phyloP scores from a whole-genome alignment of 2,113 vertebrate genomes.

The Daboia siamensis region DNA sequence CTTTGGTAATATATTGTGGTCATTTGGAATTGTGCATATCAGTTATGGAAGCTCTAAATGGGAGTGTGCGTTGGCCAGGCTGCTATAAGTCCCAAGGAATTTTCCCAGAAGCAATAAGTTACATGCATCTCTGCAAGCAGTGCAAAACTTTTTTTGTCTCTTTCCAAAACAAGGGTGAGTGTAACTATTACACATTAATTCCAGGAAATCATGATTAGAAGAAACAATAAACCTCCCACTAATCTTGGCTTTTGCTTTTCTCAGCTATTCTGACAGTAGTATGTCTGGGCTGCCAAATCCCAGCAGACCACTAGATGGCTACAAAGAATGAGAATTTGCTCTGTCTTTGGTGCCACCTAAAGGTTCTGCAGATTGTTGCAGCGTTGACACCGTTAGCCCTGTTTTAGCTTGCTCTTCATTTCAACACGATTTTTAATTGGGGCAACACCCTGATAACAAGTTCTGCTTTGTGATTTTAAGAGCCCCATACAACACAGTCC shows the following conservation, averaged over 20 bases:
- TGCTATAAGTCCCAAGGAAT: neutral
- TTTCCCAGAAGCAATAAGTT: neutral
- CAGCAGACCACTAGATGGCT: neutral
- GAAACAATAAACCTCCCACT: neutral
- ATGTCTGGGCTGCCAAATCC: neutral
- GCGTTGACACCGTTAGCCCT: neutral
- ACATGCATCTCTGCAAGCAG: neutral
- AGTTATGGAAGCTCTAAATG: neutral
- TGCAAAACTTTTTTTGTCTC: neutral
- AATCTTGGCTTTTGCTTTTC: neutral
- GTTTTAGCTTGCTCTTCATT: rapidly evolving
- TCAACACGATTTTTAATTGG: neutral
- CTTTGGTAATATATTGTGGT: neutral
- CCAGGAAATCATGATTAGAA: neutral
- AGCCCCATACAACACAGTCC: conserved; percentile 24
- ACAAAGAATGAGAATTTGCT: neutral
- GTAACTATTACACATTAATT: neutral
- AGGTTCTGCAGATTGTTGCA: neutral
- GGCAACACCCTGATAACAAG: neutral
- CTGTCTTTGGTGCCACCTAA: neutral
- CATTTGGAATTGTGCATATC: neutral
- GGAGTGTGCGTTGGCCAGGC: neutral
- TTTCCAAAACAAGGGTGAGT: neutral
- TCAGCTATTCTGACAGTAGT: neutral
- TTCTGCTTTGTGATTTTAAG: neutral